Evolutionary conservation across 2,888 invertebrate species (phyloP).

Genomic region (Gortyna flavago): DNA sequence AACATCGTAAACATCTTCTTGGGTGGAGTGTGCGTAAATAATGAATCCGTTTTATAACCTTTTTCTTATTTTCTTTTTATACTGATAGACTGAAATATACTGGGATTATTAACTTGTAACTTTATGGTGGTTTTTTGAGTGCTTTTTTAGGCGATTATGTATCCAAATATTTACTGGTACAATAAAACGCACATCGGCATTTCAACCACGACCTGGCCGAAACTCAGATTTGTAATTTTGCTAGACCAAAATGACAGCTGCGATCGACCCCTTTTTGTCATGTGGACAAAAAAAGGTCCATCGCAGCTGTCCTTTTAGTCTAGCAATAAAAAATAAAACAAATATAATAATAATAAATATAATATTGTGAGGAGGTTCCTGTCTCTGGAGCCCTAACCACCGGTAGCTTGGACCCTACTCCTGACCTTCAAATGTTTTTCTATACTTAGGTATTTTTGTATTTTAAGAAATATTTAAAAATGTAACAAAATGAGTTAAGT

Average conservation of each 20-base stretch:
- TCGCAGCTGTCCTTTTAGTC: neutral
- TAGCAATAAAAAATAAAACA: too few relatives aligned
- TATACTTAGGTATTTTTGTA: too few relatives aligned
- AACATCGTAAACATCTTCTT: conserved; percentile 59
- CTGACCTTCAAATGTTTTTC: too few relatives aligned
- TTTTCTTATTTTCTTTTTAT: conserved; percentile 51
- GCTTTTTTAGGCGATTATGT: neutral
- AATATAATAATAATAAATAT: too few relatives aligned
- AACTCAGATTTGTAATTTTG: neutral
- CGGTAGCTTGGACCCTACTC: too few relatives aligned
- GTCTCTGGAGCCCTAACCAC: too few relatives aligned
- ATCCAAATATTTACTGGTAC: neutral
- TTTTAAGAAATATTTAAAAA: too few relatives aligned
- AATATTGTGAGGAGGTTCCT: too few relatives aligned
- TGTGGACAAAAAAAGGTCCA: neutral
- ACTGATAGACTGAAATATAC: conserved; percentile 27
- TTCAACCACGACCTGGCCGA: neutral
- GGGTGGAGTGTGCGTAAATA: conserved; percentile 49
- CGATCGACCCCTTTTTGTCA: neutral
- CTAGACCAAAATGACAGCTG: neutral
- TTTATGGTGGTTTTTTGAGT: neutral
- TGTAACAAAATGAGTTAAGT: too few relatives aligned
- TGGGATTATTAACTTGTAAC: conserved; percentile 38
- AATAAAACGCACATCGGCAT: neutral
- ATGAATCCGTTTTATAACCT: conserved; percentile 54